Evolutionary conservation across 2,113 vertebrate species (phyloP).

Genomic region (Caretta caretta): DNA sequence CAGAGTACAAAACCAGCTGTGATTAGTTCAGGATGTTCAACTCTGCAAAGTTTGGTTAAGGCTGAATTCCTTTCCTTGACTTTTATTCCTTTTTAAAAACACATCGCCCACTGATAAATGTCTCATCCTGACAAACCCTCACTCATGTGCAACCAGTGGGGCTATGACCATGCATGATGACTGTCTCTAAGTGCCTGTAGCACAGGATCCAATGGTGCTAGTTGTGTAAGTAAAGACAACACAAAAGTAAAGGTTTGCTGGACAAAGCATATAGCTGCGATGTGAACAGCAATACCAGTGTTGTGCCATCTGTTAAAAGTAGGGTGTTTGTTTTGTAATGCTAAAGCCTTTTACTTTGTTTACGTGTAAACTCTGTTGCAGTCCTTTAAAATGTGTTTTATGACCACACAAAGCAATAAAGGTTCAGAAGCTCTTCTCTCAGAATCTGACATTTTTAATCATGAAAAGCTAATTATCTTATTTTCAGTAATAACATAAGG

Average conservation of each 20-base stretch:
- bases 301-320: conserved; percentile 57
- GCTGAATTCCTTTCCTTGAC: conserved; percentile 34
- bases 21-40: background rate
- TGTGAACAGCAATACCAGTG: conserved; percentile 23
- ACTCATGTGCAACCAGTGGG: background rate
- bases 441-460: conserved; percentile 53
- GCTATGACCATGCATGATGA: background rate
- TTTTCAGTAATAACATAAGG: conserved; percentile 69
- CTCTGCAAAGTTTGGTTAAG: conserved; percentile 7
- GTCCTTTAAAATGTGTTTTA: conserved; percentile 37
- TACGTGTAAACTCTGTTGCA: conserved; percentile 58
- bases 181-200: background rate
- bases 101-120: background rate
- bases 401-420: conserved; percentile 56
- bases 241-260: conserved; percentile 19
- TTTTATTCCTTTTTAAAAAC: conserved; percentile 53
- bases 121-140: background rate
- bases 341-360: too few species aligned
- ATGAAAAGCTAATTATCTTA: conserved; percentile 60
- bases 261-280: conserved; percentile 6
- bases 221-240: background rate
- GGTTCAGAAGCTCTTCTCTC: conserved; percentile 51
- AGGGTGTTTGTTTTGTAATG: conserved; percentile 7
- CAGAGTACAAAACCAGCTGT: conserved; percentile 45
- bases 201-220: background rate